Evolutionary conservation across 1,140 invertebrate genomes (phyloP).

Genomic region (Delia radicum): DNA sequence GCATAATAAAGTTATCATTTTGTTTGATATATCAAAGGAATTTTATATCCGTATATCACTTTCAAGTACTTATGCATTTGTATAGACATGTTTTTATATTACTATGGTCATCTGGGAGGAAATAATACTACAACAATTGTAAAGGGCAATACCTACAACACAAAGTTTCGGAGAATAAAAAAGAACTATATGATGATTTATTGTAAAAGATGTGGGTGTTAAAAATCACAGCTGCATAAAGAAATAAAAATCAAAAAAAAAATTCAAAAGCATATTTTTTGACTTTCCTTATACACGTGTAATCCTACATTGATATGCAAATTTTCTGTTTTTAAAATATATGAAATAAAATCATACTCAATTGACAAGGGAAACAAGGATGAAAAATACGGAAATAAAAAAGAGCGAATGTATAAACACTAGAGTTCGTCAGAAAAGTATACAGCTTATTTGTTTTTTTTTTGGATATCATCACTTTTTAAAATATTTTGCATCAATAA

Average conservation of each 20-base stretch:
- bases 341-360: background rate
- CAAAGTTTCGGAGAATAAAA: background rate
- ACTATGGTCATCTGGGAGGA: conserved; percentile 4
- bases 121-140: background rate
- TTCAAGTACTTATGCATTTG: background rate
- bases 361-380: conserved; percentile 6
- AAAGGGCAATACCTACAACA: background rate
- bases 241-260: background rate
- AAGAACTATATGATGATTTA: background rate
- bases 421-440: too few species aligned
- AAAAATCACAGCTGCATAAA: conserved; percentile 16
- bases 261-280: conserved; percentile 3
- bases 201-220: background rate
- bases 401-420: too few species aligned
- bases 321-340: background rate
- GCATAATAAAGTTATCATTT: conserved; percentile 2
- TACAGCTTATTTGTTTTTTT: too few species aligned
- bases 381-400: background rate
- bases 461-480: too few species aligned
- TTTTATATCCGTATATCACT: too few species aligned
- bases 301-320: background rate
- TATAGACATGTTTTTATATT: background rate
- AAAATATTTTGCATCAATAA: too few species aligned
- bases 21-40: background rate
- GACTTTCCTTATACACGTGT: background rate